A percentile compares a stretch with the other conserved stretches of the same genome.
Evolutionary conservation across 2,113 vertebrate genomes (phyloP).

Genomic region (Spheniscus mendiculus): DNA sequence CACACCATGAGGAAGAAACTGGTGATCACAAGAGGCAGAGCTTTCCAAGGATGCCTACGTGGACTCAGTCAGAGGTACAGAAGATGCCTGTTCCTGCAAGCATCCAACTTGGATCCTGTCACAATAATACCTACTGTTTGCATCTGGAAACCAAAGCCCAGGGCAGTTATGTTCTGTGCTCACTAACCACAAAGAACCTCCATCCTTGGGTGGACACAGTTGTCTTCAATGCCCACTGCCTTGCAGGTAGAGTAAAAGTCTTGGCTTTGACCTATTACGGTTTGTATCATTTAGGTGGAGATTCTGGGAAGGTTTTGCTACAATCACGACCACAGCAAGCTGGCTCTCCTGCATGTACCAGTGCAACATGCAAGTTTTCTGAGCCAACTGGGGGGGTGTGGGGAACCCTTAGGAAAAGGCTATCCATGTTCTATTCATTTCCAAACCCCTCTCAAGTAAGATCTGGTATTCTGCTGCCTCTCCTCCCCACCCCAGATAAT

Average conservation of each 20-base stretch:
- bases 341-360: neutral
- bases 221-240: neutral
- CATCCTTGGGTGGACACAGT: rapidly evolving
- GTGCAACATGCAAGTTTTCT: neutral
- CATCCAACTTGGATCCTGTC: neutral
- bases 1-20: rapidly evolving
- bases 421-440: neutral
- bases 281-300: neutral
- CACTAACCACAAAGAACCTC: neutral
- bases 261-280: neutral
- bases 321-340: neutral
- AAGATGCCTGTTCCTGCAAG: neutral
- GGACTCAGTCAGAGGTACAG: neutral
- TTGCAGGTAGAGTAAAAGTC: rapidly evolving
- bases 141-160: neutral
- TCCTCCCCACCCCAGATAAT: neutral
- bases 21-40: neutral
- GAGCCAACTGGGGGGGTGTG: rapidly evolving
- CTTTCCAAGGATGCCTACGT: neutral
- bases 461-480: neutral
- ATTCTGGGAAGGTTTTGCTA: neutral
- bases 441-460: neutral
- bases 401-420: neutral
- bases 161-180: neutral
- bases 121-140: neutral